A percentile compares a stretch with the other conserved stretches of the same genome.
Conservation (phyloP, 2,797 vertebrate genomes). For the Pipistrellus kuhlii region DNA sequence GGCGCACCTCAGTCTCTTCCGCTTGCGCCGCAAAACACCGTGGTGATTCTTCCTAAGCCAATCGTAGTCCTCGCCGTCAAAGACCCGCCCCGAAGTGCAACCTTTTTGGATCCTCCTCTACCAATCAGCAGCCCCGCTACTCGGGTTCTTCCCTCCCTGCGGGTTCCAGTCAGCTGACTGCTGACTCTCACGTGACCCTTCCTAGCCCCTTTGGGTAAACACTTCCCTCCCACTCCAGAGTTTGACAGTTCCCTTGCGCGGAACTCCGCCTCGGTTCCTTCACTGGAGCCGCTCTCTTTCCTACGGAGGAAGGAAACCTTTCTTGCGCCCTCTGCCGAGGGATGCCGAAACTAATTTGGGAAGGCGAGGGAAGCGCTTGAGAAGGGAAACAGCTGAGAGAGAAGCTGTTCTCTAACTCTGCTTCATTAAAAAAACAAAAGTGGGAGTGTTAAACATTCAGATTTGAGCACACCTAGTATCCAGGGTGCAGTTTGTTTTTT, state of each 20-base stretch:
- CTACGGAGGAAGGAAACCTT: neutral
- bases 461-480: neutral
- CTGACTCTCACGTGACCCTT: constrained; percentile 49
- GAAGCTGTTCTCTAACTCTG: neutral
- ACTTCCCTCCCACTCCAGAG: neutral
- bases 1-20: neutral
- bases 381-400: neutral
- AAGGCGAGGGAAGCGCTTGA: neutral
- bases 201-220: neutral
- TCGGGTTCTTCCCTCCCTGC: neutral
- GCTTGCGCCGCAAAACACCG: accelerated
- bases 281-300: neutral
- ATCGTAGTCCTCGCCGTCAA: neutral
- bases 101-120: neutral
- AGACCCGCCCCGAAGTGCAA: neutral
- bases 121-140: constrained; percentile 40
- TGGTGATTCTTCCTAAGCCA: constrained; percentile 22
- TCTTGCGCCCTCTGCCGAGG: constrained; percentile 72
- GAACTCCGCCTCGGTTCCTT: neutral
- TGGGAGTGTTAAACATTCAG: neutral
- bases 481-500: neutral
- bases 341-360: neutral
- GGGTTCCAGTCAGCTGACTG: constrained; percentile 34
- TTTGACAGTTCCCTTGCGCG: neutral
- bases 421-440: neutral